These are phyloP conservation scores for Masnerella sp. DNA, from an alignment of 2,888 invertebrate genomes.

Conservation along the genomic window DNA sequence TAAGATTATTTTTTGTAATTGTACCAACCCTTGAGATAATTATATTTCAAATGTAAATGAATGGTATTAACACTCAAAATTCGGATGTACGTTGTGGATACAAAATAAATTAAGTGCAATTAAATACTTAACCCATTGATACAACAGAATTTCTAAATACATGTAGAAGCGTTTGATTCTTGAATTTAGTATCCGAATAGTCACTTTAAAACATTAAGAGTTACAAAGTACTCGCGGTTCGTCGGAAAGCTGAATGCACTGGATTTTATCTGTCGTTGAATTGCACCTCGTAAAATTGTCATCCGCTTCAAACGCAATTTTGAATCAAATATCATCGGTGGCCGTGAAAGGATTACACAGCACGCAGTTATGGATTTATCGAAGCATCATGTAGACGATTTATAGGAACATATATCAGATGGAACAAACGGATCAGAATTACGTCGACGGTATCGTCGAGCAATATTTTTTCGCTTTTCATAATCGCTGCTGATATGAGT, in stretches of 20 bases:
- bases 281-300: conserved; percentile 21
- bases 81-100: too few species aligned
- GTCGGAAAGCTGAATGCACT: not conserved
- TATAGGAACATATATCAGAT: conserved; percentile 10
- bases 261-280: conserved; percentile 12
- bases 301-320: conserved; percentile 23
- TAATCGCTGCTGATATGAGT: not conserved
- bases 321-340: conserved; percentile 31
- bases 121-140: not conserved
- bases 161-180: not conserved
- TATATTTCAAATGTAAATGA: too few species aligned
- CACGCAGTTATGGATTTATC: conserved; percentile 15
- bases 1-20: too few species aligned
- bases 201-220: conserved; percentile 7
- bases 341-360: conserved; percentile 27
- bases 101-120: too few species aligned
- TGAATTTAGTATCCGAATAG: not conserved
- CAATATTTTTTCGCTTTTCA: not conserved
- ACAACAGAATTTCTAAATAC: not conserved
- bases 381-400: conserved; percentile 21
- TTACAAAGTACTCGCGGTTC: conserved; percentile 6
- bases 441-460: not conserved
- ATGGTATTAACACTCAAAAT: too few species aligned
- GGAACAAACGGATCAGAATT: conserved; percentile 16
- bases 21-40: too few species aligned